Evolutionary conservation across 2,113 vertebrate genomes (phyloP).

Genomic region (Ardeotis arabs): DNA sequence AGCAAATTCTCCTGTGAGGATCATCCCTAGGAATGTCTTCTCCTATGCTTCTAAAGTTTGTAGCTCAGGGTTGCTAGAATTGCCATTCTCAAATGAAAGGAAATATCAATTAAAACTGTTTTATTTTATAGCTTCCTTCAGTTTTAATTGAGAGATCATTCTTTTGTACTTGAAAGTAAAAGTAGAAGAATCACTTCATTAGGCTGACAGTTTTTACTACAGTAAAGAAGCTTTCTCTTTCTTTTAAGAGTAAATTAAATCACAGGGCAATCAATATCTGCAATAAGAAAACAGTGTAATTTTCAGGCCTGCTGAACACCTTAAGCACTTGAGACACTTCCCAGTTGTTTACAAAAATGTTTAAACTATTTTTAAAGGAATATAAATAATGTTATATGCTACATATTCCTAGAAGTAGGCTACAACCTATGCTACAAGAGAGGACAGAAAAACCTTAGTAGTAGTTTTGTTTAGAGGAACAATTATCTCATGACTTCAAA

Average conservation of each 20-base stretch:
- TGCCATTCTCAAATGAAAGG: background rate
- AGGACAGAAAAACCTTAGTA: background rate
- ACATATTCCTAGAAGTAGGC: background rate
- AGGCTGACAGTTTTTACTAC: background rate
- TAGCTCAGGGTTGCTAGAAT: background rate
- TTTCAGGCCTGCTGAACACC: conserved; percentile 14
- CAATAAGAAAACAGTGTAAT: background rate
- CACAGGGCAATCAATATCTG: conserved; percentile 3
- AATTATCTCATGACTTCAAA: background rate
- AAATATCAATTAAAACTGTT: background rate
- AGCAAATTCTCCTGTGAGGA: background rate
- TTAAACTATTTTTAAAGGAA: background rate
- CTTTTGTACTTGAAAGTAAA: background rate
- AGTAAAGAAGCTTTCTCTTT: background rate
- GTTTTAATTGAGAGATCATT: background rate
- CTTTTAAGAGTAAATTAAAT: conserved; percentile 12
- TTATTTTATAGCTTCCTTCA: background rate
- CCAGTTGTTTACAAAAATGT: background rate
- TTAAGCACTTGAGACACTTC: background rate
- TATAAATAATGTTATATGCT: background rate
- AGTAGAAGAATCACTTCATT: background rate
- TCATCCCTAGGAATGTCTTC: background rate
- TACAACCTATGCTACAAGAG: background rate
- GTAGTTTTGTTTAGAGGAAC: background rate
- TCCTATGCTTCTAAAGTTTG: background rate